Evolutionary conservation across 2,888 invertebrate genomes (phyloP), one percentile per base, ranked within the genome.

Genomic region (Leptinotarsa juncta): DNA sequence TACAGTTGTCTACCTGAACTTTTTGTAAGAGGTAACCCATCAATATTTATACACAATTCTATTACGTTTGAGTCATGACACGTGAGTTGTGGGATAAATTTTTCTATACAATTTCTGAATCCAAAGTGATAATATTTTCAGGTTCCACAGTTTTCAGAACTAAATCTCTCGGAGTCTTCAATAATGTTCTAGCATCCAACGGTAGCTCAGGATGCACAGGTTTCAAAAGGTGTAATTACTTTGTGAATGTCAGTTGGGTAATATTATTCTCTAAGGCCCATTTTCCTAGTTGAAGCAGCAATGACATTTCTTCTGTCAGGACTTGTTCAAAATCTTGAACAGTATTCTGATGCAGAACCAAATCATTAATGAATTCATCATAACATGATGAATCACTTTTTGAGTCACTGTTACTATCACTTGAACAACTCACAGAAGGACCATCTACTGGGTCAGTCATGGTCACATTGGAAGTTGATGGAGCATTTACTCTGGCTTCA

Each of bases 1-100:
- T 79, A 81, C 12, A 77, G 74, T 49, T 77, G 77, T n/a, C 65
- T 65, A 32, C 32, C 32, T 20, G 65, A 48, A 48, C 65, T 65
- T 48, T 65, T 65, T 65, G 65, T 12, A 32, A 65, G 48, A 32
- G 65, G 65, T 32, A 65, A 65, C 23, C 48, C 65, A 65, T 65
- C 65, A 62, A 71, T 65, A 67, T 76, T 76, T 23, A 76, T 57
- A 18, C 48, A 20, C 55, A 73, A 26, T 76, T 72, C 68, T 10
- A 75, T 57, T 60, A 42, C 2, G 26, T 67, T 42, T 18, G 55
- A 16, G 55, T 71, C n/a, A 32, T n/a, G 42, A 49, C 15, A 32
- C 57, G 48, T 18, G 65, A 53, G 26, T 69, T 49, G 26, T 12
- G 65, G 2, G 14, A 65, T 23, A 14, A 20, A 18, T 65, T 32